phyloP scores from a whole-genome alignment of 2,113 vertebrate genomes.

The Oostethus manadensis region DNA sequence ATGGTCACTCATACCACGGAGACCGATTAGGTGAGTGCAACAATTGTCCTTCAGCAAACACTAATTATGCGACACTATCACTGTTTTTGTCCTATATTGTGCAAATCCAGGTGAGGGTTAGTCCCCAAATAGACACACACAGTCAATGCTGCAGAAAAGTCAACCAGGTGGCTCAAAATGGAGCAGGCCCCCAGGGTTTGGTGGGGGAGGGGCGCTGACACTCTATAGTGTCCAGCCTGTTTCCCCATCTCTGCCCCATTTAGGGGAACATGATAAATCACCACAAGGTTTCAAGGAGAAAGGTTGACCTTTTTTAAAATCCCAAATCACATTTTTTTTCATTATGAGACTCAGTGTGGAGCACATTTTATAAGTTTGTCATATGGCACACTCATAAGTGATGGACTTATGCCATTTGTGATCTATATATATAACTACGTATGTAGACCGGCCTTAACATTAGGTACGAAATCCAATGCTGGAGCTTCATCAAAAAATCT shows the following conservation, averaged over 20 bases:
- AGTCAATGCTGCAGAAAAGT: slow-evolving; percentile 44
- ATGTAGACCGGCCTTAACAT: too few relatives aligned
- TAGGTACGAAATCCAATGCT: too few relatives aligned
- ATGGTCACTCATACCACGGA: slow-evolving; percentile 39
- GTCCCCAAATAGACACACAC: neutral
- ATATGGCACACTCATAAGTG: neutral
- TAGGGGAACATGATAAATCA: slow-evolving; percentile 55
- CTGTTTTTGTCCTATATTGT: slow-evolving; percentile 22
- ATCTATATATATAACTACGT: too few relatives aligned
- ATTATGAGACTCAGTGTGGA: neutral
- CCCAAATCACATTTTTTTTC: neutral
- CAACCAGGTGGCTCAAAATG: slow-evolving; percentile 66
- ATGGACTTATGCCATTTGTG: neutral
- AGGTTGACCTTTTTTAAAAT: slow-evolving; percentile 21
- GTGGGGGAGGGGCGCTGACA: slow-evolving; percentile 34
- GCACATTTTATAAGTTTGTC: neutral
- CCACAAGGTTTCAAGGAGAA: slow-evolving; percentile 27
- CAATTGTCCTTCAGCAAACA: slow-evolving; percentile 12
- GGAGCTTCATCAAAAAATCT: too few relatives aligned
- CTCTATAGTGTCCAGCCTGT: slow-evolving; percentile 29
- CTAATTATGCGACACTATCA: slow-evolving; percentile 16
- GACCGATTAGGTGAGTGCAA: slow-evolving; percentile 24
- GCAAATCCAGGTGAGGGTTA: slow-evolving; percentile 44
- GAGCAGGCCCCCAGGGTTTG: slow-evolving; percentile 63
- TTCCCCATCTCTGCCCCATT: slow-evolving; percentile 48